phyloP scores from a whole-genome alignment of 2,888 invertebrate genomes.

The Epinotia demarniana region DNA sequence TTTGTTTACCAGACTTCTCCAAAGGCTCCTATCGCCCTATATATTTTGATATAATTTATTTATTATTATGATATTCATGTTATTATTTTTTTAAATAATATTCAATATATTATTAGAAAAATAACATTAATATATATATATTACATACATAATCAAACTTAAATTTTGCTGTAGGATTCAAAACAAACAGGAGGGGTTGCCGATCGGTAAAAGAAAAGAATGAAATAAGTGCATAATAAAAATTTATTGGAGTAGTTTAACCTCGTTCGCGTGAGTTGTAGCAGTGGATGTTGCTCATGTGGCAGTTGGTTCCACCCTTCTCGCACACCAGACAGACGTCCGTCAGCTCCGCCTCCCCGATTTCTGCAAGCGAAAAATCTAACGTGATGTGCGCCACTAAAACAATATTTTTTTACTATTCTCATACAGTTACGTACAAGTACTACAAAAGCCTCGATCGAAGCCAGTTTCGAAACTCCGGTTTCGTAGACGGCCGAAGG shows the following conservation, averaged over 20 bases:
- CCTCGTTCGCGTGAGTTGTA: constrained; percentile 47
- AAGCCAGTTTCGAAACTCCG: no score
- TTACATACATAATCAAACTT: no score
- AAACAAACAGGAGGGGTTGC: background rate
- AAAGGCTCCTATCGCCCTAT: no score
- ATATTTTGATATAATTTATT: no score
- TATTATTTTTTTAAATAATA: no score
- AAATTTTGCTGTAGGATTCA: constrained; percentile 7
- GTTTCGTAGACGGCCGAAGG: no score
- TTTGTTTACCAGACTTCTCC: no score
- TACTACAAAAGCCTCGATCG: no score
- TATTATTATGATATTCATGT: no score
- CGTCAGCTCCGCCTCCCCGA: constrained; percentile 62
- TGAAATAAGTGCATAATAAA: constrained; percentile 6
- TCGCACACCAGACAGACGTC: constrained; percentile 73
- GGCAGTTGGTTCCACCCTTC: constrained; percentile 70
- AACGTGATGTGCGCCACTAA: background rate
- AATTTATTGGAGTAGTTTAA: constrained; percentile 36
- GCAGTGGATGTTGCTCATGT: constrained; percentile 67
- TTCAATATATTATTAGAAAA: no score
- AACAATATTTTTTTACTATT: background rate
- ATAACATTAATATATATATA: no score
- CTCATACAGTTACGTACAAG: no score
- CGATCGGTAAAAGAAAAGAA: constrained; percentile 29
- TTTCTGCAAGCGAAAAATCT: constrained; percentile 53